Conservation (phyloP, 2,797 vertebrate genomes). For the Clamator glandarius region DNA sequence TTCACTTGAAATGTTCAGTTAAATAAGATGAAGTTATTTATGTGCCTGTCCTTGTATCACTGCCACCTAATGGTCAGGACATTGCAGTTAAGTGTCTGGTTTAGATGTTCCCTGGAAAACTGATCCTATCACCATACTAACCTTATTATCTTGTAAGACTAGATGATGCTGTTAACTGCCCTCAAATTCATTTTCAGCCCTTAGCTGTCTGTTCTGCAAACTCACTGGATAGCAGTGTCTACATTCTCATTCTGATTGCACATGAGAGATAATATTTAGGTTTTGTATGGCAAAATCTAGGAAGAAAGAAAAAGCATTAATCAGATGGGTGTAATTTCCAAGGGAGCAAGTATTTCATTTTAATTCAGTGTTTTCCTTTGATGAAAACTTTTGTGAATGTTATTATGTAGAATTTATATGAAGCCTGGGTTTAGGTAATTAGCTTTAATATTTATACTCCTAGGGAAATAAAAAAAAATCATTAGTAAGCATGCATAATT, state of each 20-base stretch:
- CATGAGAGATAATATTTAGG: conserved; percentile 6
- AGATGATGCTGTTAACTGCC: neutral
- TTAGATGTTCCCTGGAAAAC: neutral
- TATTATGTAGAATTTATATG: conserved; percentile 80
- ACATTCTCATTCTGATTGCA: neutral
- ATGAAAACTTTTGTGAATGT: conserved; percentile 77
- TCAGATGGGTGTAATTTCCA: conserved; percentile 65
- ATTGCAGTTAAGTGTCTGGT: neutral
- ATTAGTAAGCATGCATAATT: conserved; percentile 78
- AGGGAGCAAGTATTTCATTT: conserved; percentile 70
- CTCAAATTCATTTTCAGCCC: neutral
- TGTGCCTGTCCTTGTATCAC: neutral
- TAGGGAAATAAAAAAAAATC: conserved; percentile 69
- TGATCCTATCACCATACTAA: neutral
- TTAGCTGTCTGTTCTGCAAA: neutral
- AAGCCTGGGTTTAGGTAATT: conserved; percentile 77
- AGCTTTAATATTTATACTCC: conserved; percentile 81
- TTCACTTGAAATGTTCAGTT: neutral
- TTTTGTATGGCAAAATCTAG: conserved; percentile 59
- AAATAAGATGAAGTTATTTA: neutral
- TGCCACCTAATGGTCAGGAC: conserved; percentile 11
- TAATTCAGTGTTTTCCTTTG: conserved; percentile 74
- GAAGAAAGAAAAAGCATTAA: conserved; percentile 49
- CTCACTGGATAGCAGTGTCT: neutral
- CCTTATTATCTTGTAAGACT: neutral